These are phyloP conservation scores for Pelosia muscerda DNA, from an alignment of 2,888 invertebrate genomes.

Conservation along the genomic window DNA sequence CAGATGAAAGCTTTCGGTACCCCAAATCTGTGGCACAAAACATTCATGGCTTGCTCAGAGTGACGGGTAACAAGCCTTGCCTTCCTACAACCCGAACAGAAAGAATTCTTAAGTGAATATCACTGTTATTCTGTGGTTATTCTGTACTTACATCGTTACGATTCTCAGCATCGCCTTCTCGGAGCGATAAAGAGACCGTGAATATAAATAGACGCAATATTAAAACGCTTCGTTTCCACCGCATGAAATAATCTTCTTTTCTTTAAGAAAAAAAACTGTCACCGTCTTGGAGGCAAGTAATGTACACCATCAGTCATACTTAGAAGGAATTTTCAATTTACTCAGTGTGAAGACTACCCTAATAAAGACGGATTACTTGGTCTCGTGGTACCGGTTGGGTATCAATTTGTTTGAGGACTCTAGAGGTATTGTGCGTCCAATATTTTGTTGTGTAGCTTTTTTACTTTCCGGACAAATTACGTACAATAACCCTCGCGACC, in stretches of 20 bases:
- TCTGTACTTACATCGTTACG: conserved; percentile 72
- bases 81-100: conserved; percentile 58
- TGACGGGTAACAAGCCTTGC: conserved; percentile 32
- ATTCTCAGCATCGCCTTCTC: conserved; percentile 70
- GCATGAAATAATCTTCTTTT: conserved; percentile 82
- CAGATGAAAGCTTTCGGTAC: conserved; percentile 46
- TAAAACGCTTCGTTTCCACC: conserved; percentile 77
- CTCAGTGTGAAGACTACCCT: conserved; percentile 70
- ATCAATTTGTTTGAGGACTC: conserved; percentile 63
- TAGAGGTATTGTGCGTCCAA: conserved; percentile 45
- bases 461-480: conserved; percentile 46
- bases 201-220: conserved; percentile 85
- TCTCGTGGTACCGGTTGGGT: conserved; percentile 62
- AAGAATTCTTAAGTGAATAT: conserved; percentile 78
- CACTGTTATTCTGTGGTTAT: conserved; percentile 74
- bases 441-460: conserved; percentile 37
- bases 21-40: conserved; percentile 49
- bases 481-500: conserved; percentile 33
- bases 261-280: conserved; percentile 78
- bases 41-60: conserved; percentile 35
- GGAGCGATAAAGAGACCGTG: conserved; percentile 73
- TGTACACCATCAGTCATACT: conserved; percentile 85
- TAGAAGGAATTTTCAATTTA: conserved; percentile 85
- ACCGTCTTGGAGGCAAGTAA: conserved; percentile 78
- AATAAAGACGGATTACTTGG: conserved; percentile 82